phyloP scores from a whole-genome alignment of 2,888 invertebrate species.

The Cryptus armator region DNA sequence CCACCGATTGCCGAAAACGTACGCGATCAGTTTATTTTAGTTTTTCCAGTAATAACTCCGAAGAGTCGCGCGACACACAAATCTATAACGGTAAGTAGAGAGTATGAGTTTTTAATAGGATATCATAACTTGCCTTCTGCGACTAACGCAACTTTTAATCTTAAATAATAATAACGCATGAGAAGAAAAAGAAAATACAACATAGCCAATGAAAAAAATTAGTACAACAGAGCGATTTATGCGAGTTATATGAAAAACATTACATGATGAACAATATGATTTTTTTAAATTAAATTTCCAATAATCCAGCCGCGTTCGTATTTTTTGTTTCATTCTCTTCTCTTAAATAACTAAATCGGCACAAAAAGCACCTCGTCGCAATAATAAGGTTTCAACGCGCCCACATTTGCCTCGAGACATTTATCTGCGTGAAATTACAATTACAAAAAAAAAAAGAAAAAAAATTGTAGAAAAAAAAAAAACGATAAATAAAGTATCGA shows the following conservation, averaged over 20 bases:
- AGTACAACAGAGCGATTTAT: slow-evolving; percentile 7
- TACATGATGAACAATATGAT: background rate
- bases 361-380: slow-evolving; percentile 56
- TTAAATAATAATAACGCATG: background rate
- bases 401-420: slow-evolving; percentile 38
- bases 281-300: background rate
- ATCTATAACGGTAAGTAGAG: slow-evolving; percentile 7
- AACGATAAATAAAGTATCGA: slow-evolving; percentile 47
- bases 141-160: slow-evolving; percentile 14
- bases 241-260: background rate
- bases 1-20: slow-evolving; percentile 71
- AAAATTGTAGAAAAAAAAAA: slow-evolving; percentile 52
- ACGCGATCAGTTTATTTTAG: slow-evolving; percentile 54
- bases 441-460: slow-evolving; percentile 41
- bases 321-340: too few species aligned
- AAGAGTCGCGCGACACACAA: slow-evolving; percentile 22
- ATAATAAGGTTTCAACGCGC: background rate
- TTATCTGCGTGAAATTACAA: slow-evolving; percentile 18
- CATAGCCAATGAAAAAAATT: background rate
- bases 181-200: background rate
- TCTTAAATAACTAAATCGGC: slow-evolving; percentile 58
- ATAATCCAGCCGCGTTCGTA: too few species aligned
- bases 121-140: background rate
- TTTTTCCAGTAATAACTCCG: slow-evolving; percentile 24
- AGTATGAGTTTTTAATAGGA: background rate